Percentiles rank a stretch among this genome's conserved stretches.
phyloP scores from a whole-genome alignment of 2,113 vertebrate genomes.

The Trinectes maculatus region DNA sequence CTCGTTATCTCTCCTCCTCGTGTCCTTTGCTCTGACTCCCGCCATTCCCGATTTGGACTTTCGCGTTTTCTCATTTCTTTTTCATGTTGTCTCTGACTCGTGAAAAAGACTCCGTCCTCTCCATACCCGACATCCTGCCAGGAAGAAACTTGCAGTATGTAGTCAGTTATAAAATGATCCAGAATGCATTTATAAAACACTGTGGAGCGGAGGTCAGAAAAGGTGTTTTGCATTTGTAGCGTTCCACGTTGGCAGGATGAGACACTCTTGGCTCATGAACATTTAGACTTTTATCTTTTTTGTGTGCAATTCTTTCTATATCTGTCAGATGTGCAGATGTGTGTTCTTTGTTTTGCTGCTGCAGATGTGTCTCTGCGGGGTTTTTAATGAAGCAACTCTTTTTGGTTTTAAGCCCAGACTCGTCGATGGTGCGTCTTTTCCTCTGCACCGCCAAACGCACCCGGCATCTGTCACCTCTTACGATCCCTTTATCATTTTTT shows the following conservation, averaged over 20 bases:
- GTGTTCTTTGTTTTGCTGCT: constrained; percentile 10
- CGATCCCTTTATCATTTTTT: constrained; percentile 9
- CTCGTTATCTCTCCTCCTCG: too few relatives aligned
- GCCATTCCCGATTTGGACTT: too few relatives aligned
- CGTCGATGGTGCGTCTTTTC: background rate
- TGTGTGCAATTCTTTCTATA: constrained; percentile 10
- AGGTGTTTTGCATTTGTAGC: constrained; percentile 11
- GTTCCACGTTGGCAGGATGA: constrained; percentile 5
- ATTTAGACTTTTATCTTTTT: constrained; percentile 50
- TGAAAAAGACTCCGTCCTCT: too few relatives aligned
- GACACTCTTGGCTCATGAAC: constrained; percentile 44
- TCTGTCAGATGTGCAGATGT: constrained; percentile 12
- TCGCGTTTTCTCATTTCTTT: too few relatives aligned
- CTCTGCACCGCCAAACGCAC: background rate
- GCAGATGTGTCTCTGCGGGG: constrained; percentile 20
- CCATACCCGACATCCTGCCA: too few relatives aligned
- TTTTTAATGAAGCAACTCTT: background rate
- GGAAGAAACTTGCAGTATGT: too few relatives aligned
- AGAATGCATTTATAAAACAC: too few relatives aligned
- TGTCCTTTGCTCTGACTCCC: too few relatives aligned
- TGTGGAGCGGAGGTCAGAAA: constrained; percentile 22
- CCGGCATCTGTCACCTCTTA: background rate
- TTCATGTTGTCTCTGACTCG: too few relatives aligned
- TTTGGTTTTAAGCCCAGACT: constrained; percentile 3
- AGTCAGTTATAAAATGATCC: too few relatives aligned